These are phyloP conservation scores for Oceanodroma tethys DNA, from an alignment of 2,113 vertebrate genomes.

Conservation along the genomic window DNA sequence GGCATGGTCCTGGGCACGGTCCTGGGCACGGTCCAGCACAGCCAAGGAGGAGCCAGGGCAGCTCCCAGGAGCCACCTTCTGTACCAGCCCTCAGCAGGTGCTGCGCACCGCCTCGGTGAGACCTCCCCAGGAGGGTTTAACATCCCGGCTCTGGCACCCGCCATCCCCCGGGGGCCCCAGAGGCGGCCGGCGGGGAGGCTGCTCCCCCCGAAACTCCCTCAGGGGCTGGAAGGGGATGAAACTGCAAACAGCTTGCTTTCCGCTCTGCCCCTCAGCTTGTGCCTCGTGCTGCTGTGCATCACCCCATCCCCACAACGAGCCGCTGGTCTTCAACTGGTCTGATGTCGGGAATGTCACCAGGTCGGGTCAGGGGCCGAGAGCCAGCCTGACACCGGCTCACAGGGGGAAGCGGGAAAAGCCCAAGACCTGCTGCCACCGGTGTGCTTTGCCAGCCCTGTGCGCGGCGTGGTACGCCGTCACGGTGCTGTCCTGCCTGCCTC, in stretches of 20 bases:
- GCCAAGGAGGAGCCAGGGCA: not conserved
- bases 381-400: not conserved
- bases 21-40: rapidly evolving
- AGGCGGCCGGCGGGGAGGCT: not conserved
- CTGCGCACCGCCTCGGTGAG: rapidly evolving
- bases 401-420: not conserved
- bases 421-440: not conserved
- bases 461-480: rapidly evolving
- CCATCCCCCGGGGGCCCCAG: not conserved
- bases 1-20: too few relatives aligned
- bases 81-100: not conserved
- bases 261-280: not conserved
- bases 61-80: not conserved
- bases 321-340: too few relatives aligned
- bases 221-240: not conserved
- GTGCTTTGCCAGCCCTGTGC: not conserved
- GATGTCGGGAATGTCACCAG: too few relatives aligned
- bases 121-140: too few relatives aligned
- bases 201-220: not conserved
- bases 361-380: rapidly evolving
- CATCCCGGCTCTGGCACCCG: rapidly evolving
- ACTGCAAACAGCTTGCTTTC: too few relatives aligned
- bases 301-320: not conserved
- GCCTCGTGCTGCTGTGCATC: not conserved
- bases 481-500: too few relatives aligned